A percentile compares a stretch with the other conserved stretches of the same genome.
phyloP scores from a whole-genome alignment of 2,888 invertebrate species.

The Caenorhabditis sp. region DNA sequence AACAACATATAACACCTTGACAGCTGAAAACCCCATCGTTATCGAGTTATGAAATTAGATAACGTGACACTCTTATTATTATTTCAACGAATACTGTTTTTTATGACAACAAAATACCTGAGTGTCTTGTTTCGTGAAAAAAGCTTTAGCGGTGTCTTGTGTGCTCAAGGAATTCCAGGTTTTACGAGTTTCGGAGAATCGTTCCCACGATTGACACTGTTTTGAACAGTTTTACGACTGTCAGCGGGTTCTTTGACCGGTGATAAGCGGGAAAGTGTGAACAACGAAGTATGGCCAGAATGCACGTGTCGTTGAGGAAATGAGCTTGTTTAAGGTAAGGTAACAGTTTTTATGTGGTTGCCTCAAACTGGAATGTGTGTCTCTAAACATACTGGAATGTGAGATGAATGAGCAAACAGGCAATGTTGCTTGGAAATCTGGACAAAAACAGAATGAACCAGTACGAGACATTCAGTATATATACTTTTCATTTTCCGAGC shows the following conservation, averaged over 20 bases:
- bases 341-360: slow-evolving; percentile 1
- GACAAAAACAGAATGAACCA: background rate
- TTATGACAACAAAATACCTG: background rate
- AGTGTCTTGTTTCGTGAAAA: slow-evolving; percentile 3
- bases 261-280: slow-evolving; percentile 50
- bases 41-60: slow-evolving; percentile 34
- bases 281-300: slow-evolving; percentile 53
- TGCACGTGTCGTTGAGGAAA: slow-evolving; percentile 17
- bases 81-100: slow-evolving; percentile 30
- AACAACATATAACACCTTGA: slow-evolving; percentile 34
- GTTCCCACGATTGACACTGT: slow-evolving; percentile 31
- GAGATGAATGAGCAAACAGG: background rate
- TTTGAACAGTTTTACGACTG: slow-evolving; percentile 18
- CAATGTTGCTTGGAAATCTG: background rate
- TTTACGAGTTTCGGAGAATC: slow-evolving; percentile 61
- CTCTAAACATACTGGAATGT: background rate
- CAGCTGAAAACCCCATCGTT: slow-evolving; percentile 28
- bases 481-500: background rate
- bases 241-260: slow-evolving; percentile 16
- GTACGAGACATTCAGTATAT: background rate
- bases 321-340: background rate
- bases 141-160: slow-evolving; percentile 24
- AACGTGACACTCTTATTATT: slow-evolving; percentile 30
- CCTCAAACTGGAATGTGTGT: background rate
- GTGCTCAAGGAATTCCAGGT: slow-evolving; percentile 39